A percentile compares a stretch with the other conserved stretches of the same genome.
Evolutionary conservation across 2,888 invertebrate genomes (phyloP).

Genomic region (Corbicula japonica): DNA sequence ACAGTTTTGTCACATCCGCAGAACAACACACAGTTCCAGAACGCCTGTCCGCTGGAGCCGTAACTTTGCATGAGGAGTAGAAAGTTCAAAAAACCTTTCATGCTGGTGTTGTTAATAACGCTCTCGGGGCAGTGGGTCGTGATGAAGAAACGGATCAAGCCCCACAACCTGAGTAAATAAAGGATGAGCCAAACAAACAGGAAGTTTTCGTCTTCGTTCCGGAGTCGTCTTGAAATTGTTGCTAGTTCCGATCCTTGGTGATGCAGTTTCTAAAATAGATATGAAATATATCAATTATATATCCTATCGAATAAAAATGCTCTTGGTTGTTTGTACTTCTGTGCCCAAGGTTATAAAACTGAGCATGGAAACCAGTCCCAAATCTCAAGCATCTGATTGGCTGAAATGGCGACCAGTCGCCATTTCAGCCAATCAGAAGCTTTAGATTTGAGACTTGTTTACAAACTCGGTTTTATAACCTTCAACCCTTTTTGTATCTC

Average conservation of each 20-base stretch:
- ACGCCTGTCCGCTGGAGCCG: constrained; percentile 63
- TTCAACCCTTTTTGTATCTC: too few relatives aligned
- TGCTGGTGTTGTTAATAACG: background rate
- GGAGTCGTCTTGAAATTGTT: background rate
- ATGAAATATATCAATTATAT: too few relatives aligned
- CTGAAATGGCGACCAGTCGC: too few relatives aligned
- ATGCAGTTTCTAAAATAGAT: constrained; percentile 26
- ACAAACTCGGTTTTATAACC: too few relatives aligned
- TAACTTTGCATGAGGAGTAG: constrained; percentile 58
- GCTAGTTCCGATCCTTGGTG: constrained; percentile 5
- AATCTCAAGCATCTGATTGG: too few relatives aligned
- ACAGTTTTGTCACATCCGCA: constrained; percentile 54
- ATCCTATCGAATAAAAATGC: too few relatives aligned
- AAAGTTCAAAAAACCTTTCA: constrained; percentile 32
- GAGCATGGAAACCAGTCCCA: too few relatives aligned
- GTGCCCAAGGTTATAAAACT: too few relatives aligned
- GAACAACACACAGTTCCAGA: constrained; percentile 63
- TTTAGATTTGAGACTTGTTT: too few relatives aligned
- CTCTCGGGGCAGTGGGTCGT: constrained; percentile 37
- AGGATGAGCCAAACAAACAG: constrained; percentile 48
- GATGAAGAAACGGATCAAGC: constrained; percentile 58
- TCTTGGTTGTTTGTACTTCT: too few relatives aligned
- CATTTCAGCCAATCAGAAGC: too few relatives aligned
- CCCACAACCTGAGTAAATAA: constrained; percentile 56
- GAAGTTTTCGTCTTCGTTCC: constrained; percentile 59